Conservation (phyloP, 35 echinoderm and acorn worm species). For the Diadema setosum region DNA sequence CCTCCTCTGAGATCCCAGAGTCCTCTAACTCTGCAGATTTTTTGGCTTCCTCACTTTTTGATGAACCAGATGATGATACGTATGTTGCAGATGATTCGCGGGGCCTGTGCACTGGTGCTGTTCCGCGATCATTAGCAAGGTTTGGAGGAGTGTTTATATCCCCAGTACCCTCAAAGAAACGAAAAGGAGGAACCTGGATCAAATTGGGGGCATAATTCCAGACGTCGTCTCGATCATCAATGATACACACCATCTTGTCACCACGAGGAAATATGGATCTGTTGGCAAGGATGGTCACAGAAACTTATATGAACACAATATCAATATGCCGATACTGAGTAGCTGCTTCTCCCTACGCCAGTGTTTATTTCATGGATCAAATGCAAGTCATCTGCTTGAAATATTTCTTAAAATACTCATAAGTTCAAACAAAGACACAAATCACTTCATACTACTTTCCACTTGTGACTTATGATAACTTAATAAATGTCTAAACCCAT, state of each 20-base stretch:
- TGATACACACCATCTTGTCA: slow-evolving; percentile 98
- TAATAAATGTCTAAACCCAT: no score
- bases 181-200: slow-evolving; percentile 85
- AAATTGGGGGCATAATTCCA: slow-evolving; percentile 76
- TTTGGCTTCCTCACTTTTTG: background rate
- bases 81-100: background rate
- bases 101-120: background rate
- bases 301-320: no score
- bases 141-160: slow-evolving; percentile 91
- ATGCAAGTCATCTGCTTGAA: no score
- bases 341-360: no score
- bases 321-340: no score
- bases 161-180: slow-evolving; percentile 85
- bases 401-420: no score
- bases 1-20: background rate
- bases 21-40: background rate
- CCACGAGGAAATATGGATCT: slow-evolving; percentile 97
- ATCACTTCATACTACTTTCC: no score
- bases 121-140: background rate
- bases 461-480: no score
- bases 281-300: no score
- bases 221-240: slow-evolving; percentile 90
- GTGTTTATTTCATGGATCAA: no score
- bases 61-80: background rate
- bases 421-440: no score